Evolutionary conservation across 2,888 invertebrate species (phyloP), one percentile per base, ranked within the genome.

Genomic region (Melieria crassipennis): DNA sequence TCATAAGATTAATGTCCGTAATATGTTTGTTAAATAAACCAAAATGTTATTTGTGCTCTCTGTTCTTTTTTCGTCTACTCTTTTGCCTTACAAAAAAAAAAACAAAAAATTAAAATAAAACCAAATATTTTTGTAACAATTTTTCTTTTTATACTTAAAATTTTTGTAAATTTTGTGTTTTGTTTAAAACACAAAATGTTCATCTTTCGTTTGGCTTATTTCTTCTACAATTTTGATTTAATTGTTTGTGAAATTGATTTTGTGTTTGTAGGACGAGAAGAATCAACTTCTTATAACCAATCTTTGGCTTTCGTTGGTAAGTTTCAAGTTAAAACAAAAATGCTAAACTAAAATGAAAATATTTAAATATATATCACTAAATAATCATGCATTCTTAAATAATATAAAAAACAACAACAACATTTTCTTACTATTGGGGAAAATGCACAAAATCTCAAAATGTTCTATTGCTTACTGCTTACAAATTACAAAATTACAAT

Each of bases 271-370:
- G 94, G 94, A 95, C 92, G 94, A 95, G 93, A 95, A 95, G 92
- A 95, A 95, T 91, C 95, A 95, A 92, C 93, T 94, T 91, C 92
- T 95, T 91, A 94, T 94, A 90, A 93, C 94, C 91, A 95, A 95
- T 92, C 93, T 94, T 90, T 95, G 95, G 95, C 93, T 94, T 91
- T 94, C 94, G 91, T 93, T 94, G 93, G 94, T 94, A 93, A 94
- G 94, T 94, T 84, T 79, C 87, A 85, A 85, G 80, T 87, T 84
- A 88, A 84, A 89, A 79, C 78, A 78, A 63, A 63, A 57, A 70
- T 63, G 63, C 58, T 42, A 72, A 66, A 70, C 47, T n/a, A 50
- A 67, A 63, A 70, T 56, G 62, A 68, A 70, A 57, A 65, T 30
- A 30, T 66, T 62, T 62, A 71, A 62, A 57, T 66, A 71, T 58